These are phyloP conservation scores for Panagrolaimus sp. DNA, from an alignment of 1,140 invertebrate genomes.

Conservation along the genomic window DNA sequence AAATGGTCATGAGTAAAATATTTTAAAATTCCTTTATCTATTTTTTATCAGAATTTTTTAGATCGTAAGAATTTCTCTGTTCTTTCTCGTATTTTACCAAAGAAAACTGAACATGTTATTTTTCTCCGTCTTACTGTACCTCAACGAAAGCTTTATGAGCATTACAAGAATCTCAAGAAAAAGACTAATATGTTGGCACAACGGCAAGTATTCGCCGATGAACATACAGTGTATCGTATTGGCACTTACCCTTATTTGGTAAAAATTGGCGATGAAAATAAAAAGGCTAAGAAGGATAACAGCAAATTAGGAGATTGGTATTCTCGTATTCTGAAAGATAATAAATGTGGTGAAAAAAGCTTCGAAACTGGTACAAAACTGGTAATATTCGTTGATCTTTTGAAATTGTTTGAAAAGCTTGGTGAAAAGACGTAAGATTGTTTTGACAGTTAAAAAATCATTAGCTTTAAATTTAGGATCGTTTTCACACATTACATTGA, in stretches of 20 bases:
- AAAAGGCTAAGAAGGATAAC: conserved; percentile 59
- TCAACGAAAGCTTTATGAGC: conserved; percentile 76
- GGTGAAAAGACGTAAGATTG: neutral
- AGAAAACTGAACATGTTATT: conserved; percentile 90
- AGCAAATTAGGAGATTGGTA: conserved; percentile 6
- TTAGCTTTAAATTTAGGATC: neutral
- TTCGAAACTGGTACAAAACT: neutral
- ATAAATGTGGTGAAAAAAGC: no score
- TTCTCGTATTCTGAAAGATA: neutral
- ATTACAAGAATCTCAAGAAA: neutral
- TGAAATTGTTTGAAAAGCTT: neutral
- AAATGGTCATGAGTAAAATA: conserved; percentile 1
- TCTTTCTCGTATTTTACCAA: conserved; percentile 80
- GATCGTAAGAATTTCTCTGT: conserved; percentile 84
- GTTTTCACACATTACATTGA: neutral
- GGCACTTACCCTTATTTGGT: conserved; percentile 79
- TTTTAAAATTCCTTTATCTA: no score
- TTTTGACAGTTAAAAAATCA: neutral
- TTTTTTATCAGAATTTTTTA: no score
- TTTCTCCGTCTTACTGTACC: conserved; percentile 74
- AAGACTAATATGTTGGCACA: neutral
- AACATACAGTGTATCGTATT: conserved; percentile 76
- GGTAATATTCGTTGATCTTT: neutral
- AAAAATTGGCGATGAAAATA: conserved; percentile 67
- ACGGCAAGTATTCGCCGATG: conserved; percentile 69